Evolutionary conservation across 2,797 vertebrate genomes (phyloP).

Genomic region (Aeoliscus strigatus): DNA sequence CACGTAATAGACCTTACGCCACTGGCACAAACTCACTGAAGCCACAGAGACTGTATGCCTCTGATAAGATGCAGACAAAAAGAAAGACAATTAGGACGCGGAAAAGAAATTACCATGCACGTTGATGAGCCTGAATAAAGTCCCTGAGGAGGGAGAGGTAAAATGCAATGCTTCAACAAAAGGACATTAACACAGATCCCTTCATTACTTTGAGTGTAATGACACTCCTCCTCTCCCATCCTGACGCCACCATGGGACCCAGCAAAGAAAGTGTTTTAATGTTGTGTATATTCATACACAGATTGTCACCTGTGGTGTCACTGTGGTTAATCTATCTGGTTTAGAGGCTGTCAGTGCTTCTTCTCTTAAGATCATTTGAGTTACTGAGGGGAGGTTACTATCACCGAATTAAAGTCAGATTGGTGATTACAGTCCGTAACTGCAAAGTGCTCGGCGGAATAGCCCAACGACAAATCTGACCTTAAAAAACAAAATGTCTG

Average conservation of each 20-base stretch:
- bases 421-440: too few relatives aligned
- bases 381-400: conserved; percentile 7
- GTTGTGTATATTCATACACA: conserved; percentile 26
- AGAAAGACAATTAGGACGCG: conserved; percentile 55
- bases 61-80: conserved; percentile 61
- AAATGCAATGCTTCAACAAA: conserved; percentile 53
- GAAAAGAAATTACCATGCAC: conserved; percentile 53
- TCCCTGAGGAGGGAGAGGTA: conserved; percentile 51
- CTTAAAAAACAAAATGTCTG: too few relatives aligned
- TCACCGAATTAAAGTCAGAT: too few relatives aligned
- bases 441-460: too few relatives aligned
- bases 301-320: conserved; percentile 16
- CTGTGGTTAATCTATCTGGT: conserved; percentile 38
- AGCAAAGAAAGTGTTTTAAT: conserved; percentile 26
- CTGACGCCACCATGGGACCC: conserved; percentile 18
- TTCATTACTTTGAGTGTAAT: conserved; percentile 58
- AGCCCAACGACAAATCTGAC: too few relatives aligned
- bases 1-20: conserved; percentile 42
- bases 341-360: conserved; percentile 4
- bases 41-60: conserved; percentile 40
- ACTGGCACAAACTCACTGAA: conserved; percentile 33
- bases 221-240: conserved; percentile 11
- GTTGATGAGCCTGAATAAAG: conserved; percentile 47
- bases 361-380: conserved; percentile 4
- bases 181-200: conserved; percentile 54